A percentile compares a stretch with the other conserved stretches of the same genome.
Evolutionary conservation across 2,888 invertebrate species (phyloP).

Genomic region (Caenorhabditis macrosperma): DNA sequence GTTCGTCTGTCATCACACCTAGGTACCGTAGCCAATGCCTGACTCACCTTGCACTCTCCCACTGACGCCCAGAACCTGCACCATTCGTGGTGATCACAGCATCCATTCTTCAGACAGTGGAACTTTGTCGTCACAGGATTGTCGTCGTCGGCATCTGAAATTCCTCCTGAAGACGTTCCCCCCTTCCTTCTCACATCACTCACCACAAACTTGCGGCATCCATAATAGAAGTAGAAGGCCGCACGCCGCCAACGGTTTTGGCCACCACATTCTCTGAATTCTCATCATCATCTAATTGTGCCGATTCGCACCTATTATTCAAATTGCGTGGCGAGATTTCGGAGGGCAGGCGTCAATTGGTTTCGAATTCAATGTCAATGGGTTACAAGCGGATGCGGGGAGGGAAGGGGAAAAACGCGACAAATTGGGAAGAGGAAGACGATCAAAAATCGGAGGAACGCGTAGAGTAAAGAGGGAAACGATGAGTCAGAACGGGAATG

Average conservation of each 20-base stretch:
- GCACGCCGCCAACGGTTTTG: conserved; percentile 48
- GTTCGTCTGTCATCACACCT: conserved; percentile 68
- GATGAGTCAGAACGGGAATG: no score
- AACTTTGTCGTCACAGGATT: conserved; percentile 74
- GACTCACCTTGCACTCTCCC: conserved; percentile 73
- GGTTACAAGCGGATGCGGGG: conserved; percentile 44
- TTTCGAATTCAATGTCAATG: conserved; percentile 59
- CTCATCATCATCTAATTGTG: conserved; percentile 50
- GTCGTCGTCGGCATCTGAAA: conserved; percentile 66
- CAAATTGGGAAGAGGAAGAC: conserved; percentile 9
- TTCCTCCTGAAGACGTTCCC: not conserved
- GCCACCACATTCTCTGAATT: conserved; percentile 58
- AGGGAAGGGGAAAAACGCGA: conserved; percentile 14
- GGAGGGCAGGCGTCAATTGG: conserved; percentile 53
- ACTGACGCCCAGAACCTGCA: conserved; percentile 78
- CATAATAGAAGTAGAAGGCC: conserved; percentile 51
- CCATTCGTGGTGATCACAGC: conserved; percentile 81
- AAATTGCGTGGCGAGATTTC: conserved; percentile 25
- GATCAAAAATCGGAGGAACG: conserved; percentile 49
- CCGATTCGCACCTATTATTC: conserved; percentile 55
- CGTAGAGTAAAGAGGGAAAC: not conserved
- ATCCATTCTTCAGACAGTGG: conserved; percentile 78
- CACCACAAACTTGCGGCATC: conserved; percentile 53
- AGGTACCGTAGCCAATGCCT: not conserved
- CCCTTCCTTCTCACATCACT: no score